Base-by-base conservation (phyloP, 2,888 invertebrate genomes). In the Sinopyrophorus schimmeli region DNA sequence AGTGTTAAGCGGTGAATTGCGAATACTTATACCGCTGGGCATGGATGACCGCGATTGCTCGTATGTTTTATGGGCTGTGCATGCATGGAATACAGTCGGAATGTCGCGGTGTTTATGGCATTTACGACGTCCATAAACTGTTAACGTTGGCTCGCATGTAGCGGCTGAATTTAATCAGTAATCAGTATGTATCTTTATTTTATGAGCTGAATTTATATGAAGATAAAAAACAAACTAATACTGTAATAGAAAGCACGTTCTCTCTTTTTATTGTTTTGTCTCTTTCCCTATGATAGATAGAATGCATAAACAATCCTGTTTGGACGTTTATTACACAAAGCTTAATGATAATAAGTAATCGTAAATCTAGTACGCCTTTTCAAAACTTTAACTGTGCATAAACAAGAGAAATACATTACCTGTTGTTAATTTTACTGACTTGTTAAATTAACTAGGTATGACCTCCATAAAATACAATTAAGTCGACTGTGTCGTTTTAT, bases 121-220 rank as follows among this genome's bases (percentile, higher is more conserved):
- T 70, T 70, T 69, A 70, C 68, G 69, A 68, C 63, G 61, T 53
- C 60, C 62, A 66, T 70, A 70, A 70, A 70, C 67, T 66, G 64
- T 66, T 63, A 62, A 62, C 64, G 63, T 64, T 65, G 59, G 62
- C 65, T 66, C 62, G 66, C 66, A 64, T 68, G 67, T 62, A 66
- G 65, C 66, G 60, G 65, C 67, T 61, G 60, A 62, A 62, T 66
- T 69, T 70, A 70, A 70, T 68, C 68, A 67, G 67, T 69, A 70
- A 71, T 70, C 70, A 70, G 70, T 70, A 70, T 71, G 70, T 71
- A 71, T 69, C 70, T 68, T 65, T 67, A 66, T 61, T 69, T 67
- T 66, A 68, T 61, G 67, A 59, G 58, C 59, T 60, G 64, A 64
- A 66, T 67, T 66, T 68, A 68, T 67, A 66, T 62, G 59, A 60